Evolutionary conservation across 2,888 invertebrate species (phyloP), one percentile per base, ranked within the genome.

Genomic region (Maniola hyperantus): DNA sequence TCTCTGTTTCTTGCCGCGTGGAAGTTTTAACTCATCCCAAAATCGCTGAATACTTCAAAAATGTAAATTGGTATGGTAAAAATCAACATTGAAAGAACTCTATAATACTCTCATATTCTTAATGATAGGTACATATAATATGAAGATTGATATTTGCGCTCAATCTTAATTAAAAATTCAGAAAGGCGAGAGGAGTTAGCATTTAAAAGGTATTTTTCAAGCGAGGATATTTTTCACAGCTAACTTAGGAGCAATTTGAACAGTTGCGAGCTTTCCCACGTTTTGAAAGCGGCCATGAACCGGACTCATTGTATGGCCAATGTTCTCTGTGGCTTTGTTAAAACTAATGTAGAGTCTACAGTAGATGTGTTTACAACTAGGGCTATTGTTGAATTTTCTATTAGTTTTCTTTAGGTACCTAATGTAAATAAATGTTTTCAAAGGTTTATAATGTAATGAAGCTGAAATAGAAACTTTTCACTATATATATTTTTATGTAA

Each of bases 211-310:
- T 85, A 85, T 87, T 88, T 88, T 87, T 82, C 77, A 79, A 67
- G 72, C 69, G 72, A 62, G 76, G 76, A 79, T 83, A 85, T 85
- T 87, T 84, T 85, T 78, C 79, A 57, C 75, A 74, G 72, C 72
- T 73, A 79, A 81, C 78, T 82, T 79, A 76, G 79, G 76, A 81
- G 84, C 85, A 87, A 87, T 87, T 86, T 84, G 77, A 81, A 79
- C 90, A 90, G 87, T 78, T 90, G 91, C 78, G 72, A 72, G 72
- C 69, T 74, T 85, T 89, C 91, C 80, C 91, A 89, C 87, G 84
- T 68, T 64, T 73, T 15, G 72, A 75, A 77, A 75, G 74, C 71
- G 68, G 67, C 71, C 71, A 69, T 58, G 72, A 71, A 69, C 68
- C 68, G 63, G 68, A 69, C 72, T 74, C 76, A 73, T 72, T 73